phyloP scores from a whole-genome alignment of 2,797 vertebrate species.

The Danio kyathit region DNA sequence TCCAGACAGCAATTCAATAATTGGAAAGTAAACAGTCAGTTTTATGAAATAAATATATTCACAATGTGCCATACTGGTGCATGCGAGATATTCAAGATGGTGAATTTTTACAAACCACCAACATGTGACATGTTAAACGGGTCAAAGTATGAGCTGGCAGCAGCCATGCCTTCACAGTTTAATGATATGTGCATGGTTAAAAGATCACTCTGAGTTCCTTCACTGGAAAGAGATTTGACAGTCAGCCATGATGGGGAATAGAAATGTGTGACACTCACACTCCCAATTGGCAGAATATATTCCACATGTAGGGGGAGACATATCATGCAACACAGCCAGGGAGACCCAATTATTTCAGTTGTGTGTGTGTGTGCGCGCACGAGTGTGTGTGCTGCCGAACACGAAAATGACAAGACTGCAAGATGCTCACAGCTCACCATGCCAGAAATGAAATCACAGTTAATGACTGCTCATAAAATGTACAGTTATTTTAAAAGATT shows the following conservation, averaged over 20 bases:
- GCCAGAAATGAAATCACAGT: conserved; percentile 29
- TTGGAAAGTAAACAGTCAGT: neutral
- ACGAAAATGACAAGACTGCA: conserved; percentile 35
- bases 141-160: conserved; percentile 1
- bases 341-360: conserved; percentile 49
- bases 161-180: conserved; percentile 18
- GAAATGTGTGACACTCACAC: conserved; percentile 38
- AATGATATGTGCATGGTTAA: conserved; percentile 44
- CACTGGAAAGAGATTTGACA: conserved; percentile 33
- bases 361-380: neutral
- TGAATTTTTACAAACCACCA: neutral
- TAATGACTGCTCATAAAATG: conserved; percentile 22
- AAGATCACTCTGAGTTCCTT: conserved; percentile 18
- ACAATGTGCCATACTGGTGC: neutral
- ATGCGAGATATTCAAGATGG: neutral
- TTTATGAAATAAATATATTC: neutral
- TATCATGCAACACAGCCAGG: conserved; percentile 44
- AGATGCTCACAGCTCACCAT: conserved; percentile 37
- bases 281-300: conserved; percentile 38
- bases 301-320: conserved; percentile 35
- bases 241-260: conserved; percentile 44
- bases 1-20: no score
- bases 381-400: neutral
- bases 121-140: conserved; percentile 34
- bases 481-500: conserved; percentile 18